A percentile compares a stretch with the other conserved stretches of the same genome.
Evolutionary conservation across 2,797 vertebrate genomes (phyloP).

Genomic region (Anableps anableps): DNA sequence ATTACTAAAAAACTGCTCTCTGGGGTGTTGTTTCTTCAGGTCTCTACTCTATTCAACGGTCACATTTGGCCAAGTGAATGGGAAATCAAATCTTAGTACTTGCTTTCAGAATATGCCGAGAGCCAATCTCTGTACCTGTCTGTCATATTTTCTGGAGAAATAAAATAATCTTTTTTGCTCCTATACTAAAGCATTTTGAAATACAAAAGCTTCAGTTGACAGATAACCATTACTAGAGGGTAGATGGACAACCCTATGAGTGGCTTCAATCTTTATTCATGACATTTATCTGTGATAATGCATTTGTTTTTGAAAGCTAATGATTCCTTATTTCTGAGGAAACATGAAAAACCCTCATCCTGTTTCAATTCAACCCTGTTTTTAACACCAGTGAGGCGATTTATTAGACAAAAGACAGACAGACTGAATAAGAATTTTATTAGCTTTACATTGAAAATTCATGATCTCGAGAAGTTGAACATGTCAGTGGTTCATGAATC

Average conservation of each 20-base stretch:
- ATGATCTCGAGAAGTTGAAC: neutral
- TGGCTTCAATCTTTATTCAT: neutral
- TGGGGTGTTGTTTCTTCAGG: slow-evolving; percentile 31
- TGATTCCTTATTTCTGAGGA: neutral
- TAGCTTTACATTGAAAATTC: neutral
- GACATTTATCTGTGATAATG: neutral
- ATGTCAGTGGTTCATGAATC: neutral
- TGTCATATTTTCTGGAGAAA: slow-evolving; percentile 30
- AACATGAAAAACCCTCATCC: neutral
- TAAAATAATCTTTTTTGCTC: slow-evolving; percentile 29
- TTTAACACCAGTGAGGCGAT: neutral
- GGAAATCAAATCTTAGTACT: slow-evolving; percentile 36
- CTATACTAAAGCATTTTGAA: slow-evolving; percentile 22
- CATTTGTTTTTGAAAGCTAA: neutral
- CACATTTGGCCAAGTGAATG: slow-evolving; percentile 39
- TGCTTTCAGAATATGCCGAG: slow-evolving; percentile 39
- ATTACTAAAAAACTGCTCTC: slow-evolving; percentile 34
- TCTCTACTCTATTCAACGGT: slow-evolving; percentile 46
- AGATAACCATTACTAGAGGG: neutral
- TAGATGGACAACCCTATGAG: neutral
- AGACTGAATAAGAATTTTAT: neutral
- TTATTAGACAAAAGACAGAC: neutral
- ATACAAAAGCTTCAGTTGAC: slow-evolving; percentile 16
- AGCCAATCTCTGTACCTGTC: slow-evolving; percentile 6
- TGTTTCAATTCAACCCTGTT: neutral